These are phyloP conservation scores for Nasonia giraulti DNA, from an alignment of 1,140 invertebrate species.

Conservation along the genomic window DNA sequence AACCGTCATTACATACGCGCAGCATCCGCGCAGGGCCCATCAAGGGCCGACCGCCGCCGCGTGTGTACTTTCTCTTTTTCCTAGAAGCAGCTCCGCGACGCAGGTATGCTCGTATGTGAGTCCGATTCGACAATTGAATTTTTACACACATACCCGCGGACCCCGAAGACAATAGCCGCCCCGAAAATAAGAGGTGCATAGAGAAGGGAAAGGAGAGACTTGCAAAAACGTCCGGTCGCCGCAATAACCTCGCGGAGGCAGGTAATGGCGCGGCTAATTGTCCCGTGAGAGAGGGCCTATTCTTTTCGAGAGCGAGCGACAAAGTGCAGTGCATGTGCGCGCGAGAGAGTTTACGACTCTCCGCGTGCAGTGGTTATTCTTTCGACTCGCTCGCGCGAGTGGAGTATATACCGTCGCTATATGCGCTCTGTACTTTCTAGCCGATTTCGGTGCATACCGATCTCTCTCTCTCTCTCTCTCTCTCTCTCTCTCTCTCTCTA, in stretches of 20 bases:
- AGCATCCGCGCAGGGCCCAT: neutral
- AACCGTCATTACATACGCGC: slow-evolving; percentile 22
- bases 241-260: neutral
- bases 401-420: neutral
- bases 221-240: neutral
- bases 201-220: neutral
- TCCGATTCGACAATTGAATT: neutral
- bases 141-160: too few relatives aligned
- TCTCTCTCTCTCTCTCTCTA: neutral
- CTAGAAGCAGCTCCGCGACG: slow-evolving; percentile 15
- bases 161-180: too few relatives aligned
- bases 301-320: neutral
- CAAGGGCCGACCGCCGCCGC: neutral
- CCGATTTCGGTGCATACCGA: neutral
- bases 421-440: neutral
- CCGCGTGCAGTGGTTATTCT: neutral
- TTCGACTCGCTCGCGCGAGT: neutral
- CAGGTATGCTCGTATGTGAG: neutral
- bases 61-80: slow-evolving; percentile 37
- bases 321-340: neutral
- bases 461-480: neutral
- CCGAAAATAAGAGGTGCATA: neutral
- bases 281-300: neutral
- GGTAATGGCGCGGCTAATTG: slow-evolving; percentile 21
- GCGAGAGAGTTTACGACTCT: neutral